These are phyloP conservation scores for Myiopsitta monachus DNA, from an alignment of 2,113 vertebrate species.

Conservation along the genomic window DNA sequence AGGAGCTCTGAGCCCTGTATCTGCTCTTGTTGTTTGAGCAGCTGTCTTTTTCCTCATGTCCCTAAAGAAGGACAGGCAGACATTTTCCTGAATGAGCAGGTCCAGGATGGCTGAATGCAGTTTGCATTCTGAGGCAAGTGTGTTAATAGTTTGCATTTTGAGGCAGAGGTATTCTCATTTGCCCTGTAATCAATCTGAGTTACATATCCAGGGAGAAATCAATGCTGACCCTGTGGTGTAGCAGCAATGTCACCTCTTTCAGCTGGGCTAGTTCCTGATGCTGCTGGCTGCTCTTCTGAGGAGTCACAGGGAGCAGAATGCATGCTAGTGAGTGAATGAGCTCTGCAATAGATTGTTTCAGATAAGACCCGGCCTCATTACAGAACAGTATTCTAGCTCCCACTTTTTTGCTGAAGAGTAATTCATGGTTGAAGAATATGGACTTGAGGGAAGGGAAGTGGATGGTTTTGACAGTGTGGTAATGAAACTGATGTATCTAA, in stretches of 20 bases:
- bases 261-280: background rate
- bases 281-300: background rate
- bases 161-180: background rate
- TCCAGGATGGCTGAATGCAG: background rate
- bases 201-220: background rate
- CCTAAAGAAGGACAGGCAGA: background rate
- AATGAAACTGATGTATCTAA: background rate
- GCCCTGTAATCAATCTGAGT: background rate
- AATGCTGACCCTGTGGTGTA: background rate
- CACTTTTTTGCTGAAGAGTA: background rate
- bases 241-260: background rate
- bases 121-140: background rate
- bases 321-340: background rate
- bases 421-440: background rate
- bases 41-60: background rate
- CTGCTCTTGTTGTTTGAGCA: background rate
- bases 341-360: background rate
- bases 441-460: background rate
- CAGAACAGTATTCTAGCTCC: background rate
- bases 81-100: background rate
- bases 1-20: background rate
- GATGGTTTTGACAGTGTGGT: background rate
- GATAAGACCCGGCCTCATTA: background rate
- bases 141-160: background rate
- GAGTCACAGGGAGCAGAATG: background rate